Evolutionary conservation across 2,113 vertebrate genomes (phyloP).

Genomic region (Oophaga pumilio): DNA sequence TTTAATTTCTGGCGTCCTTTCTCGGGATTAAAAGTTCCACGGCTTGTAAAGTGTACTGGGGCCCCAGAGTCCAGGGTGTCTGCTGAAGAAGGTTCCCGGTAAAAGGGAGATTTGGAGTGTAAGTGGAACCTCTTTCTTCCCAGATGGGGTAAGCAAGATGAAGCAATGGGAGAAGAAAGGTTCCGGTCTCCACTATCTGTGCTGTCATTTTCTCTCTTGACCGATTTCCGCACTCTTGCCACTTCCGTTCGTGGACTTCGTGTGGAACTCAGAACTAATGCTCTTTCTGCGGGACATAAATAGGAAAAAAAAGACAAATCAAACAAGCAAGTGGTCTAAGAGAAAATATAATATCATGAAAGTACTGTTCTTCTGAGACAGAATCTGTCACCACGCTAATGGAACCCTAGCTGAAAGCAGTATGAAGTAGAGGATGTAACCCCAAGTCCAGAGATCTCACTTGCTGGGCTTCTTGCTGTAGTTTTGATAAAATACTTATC

Average conservation of each 20-base stretch:
- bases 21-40: slow-evolving; percentile 91
- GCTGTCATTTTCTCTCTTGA: slow-evolving; percentile 75
- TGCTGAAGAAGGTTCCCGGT: slow-evolving; percentile 61
- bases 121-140: slow-evolving; percentile 82
- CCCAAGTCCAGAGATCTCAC: too few relatives aligned
- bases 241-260: slow-evolving; percentile 74
- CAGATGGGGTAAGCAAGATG: slow-evolving; percentile 74
- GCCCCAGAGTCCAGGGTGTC: slow-evolving; percentile 72
- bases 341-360: background rate
- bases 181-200: slow-evolving; percentile 73
- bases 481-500: too few relatives aligned
- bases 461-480: too few relatives aligned
- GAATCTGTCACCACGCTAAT: too few relatives aligned
- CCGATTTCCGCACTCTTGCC: slow-evolving; percentile 70
- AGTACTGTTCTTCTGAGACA: background rate
- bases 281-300: slow-evolving; percentile 76
- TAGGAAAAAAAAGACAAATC: accelerated
- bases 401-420: too few relatives aligned
- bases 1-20: slow-evolving; percentile 92
- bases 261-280: slow-evolving; percentile 67
- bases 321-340: background rate
- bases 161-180: slow-evolving; percentile 73
- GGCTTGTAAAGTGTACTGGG: slow-evolving; percentile 84
- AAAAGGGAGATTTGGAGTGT: slow-evolving; percentile 85
- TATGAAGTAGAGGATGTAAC: too few relatives aligned